Evolutionary conservation across 2,888 invertebrate species (phyloP), one percentile per base, ranked within the genome.

Genomic region (Drosophila borborema): DNA sequence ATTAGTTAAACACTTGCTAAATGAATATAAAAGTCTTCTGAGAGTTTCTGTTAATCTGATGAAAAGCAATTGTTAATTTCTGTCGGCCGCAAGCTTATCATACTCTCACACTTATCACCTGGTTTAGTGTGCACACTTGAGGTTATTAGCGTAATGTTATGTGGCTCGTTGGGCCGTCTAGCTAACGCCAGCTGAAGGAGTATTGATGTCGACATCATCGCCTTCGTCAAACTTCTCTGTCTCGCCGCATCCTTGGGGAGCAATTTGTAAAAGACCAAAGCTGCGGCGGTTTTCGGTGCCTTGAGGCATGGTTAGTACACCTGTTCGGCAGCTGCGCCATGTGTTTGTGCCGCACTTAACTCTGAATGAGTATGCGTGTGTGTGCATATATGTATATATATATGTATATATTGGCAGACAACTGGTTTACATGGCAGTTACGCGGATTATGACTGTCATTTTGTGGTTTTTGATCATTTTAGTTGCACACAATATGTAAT

Each of bases 401-500:
- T n/a, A 31, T 4, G 7, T 28, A 72, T 68, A 70, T 70, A 79
- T 85, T 67, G 72, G 68, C 72, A 85, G 62, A 64, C 85, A 87
- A 63, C 66, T 74, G 81, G 86, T 83, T 83, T 77, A 73, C 78
- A 70, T 64, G 67, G 67, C 70, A 64, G 72, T 66, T 70, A 61
- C 63, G 63, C 66, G 67, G 65, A 80, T 72, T 80, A 77, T 81
- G 59, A 58, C 82, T 64, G 84, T 53, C 78, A 78, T 75, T 83
- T 75, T 65, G 86, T 48, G 71, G 74, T 69, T 76, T 75, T 69
- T 73, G 55, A 73, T 74, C 64, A 83, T 77, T 74, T 72, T 72
- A 86, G 84, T 86, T 89, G 66, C 79, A 81, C 79, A 81, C 70
- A 81, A 79, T 54, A 58, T 61, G 77, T 74, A 87, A 84, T 89